A percentile compares a stretch with the other conserved stretches of the same genome.
These are phyloP conservation scores for Sinohyriopsis cumingii DNA, from an alignment of 2,888 invertebrate genomes.

Conservation along the genomic window DNA sequence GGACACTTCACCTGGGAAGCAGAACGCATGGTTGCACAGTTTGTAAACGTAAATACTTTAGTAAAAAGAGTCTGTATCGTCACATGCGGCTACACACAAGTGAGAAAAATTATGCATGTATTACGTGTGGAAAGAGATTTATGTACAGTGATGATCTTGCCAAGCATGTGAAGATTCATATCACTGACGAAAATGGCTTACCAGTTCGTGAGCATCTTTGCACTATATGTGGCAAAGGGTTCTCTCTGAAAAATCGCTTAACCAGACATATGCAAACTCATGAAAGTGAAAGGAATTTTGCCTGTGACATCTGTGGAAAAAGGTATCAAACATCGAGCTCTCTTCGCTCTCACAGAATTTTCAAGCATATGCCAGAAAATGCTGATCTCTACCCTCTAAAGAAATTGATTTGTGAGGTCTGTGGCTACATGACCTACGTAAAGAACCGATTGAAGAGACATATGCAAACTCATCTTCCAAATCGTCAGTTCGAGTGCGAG, in stretches of 20 bases:
- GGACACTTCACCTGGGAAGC: constrained; percentile 16
- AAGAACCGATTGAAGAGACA: constrained; percentile 29
- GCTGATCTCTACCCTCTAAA: constrained; percentile 9
- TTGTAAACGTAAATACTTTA: constrained; percentile 23
- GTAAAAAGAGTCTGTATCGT: constrained; percentile 26
- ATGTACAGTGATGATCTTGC: constrained; percentile 14
- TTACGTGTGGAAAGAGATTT: constrained; percentile 25
- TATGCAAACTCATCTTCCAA: constrained; percentile 30
- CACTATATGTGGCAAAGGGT: constrained; percentile 15
- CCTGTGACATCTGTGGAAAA: constrained; percentile 3
- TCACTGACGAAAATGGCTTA: neutral
- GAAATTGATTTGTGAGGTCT: constrained; percentile 22
- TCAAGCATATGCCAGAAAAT: constrained; percentile 23
- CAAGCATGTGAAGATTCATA: constrained; percentile 18
- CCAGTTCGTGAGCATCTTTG: constrained; percentile 13
- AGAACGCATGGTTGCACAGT: constrained; percentile 25
- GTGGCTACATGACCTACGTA: constrained; percentile 20
- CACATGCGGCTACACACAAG: constrained; percentile 29
- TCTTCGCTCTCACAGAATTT: constrained; percentile 27
- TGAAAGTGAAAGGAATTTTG: constrained; percentile 1
- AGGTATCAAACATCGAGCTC: constrained; percentile 3
- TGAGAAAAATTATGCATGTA: constrained; percentile 15
- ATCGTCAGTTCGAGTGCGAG: constrained; percentile 27
- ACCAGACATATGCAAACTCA: constrained; percentile 30
- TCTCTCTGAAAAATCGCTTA: constrained; percentile 13